phyloP scores from a whole-genome alignment of 2,113 vertebrate genomes.

The Diphyllodes magnificus region DNA sequence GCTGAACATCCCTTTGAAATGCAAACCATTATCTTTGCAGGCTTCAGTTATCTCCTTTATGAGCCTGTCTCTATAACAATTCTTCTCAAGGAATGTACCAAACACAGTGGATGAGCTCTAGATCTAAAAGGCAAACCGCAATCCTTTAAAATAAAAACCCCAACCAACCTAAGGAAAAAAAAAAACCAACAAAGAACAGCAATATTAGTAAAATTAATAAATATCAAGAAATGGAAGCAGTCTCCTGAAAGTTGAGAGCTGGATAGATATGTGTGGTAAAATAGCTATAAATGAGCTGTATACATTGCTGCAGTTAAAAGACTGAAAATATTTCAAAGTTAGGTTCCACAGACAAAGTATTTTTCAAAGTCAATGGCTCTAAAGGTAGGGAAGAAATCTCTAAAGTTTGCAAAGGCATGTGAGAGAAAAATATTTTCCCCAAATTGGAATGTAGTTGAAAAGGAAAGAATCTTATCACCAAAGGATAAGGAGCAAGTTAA shows the following conservation, averaged over 20 bases:
- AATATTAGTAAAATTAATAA: neutral
- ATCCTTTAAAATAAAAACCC: neutral
- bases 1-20: neutral
- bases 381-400: neutral
- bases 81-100: neutral
- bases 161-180: neutral
- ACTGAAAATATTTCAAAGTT: neutral
- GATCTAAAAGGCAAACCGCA: neutral
- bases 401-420: neutral
- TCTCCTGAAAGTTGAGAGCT: neutral
- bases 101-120: neutral
- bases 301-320: neutral
- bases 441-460: neutral
- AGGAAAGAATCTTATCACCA: neutral
- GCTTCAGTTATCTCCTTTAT: neutral
- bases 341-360: neutral
- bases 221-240: neutral
- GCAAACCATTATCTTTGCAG: neutral
- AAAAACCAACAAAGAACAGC: neutral
- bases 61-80: neutral
- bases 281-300: neutral
- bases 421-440: neutral
- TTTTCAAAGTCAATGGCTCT: neutral
- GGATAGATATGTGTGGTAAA: neutral
- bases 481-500: conserved; percentile 12